Conservation (phyloP, 2,113 vertebrate species). For the Benitochromis conjunctus region DNA sequence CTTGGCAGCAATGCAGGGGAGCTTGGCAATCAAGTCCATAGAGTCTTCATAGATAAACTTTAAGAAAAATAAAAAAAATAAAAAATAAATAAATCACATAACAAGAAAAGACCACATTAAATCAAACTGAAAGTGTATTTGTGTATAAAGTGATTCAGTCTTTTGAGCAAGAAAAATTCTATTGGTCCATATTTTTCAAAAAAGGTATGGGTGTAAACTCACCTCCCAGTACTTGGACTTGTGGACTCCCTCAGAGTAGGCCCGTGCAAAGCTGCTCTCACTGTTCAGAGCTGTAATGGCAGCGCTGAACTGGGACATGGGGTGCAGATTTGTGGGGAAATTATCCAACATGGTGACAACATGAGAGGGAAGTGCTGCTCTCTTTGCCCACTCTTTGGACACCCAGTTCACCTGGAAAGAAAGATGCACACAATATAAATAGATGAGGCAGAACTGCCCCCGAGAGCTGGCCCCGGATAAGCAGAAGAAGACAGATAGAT, state of each 20-base stretch:
- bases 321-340: slow-evolving; percentile 95
- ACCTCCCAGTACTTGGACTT: slow-evolving; percentile 98
- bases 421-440: not conserved
- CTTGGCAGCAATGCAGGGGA: slow-evolving; percentile 95
- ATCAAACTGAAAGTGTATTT: not conserved
- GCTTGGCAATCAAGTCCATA: slow-evolving; percentile 97
- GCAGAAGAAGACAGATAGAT: too few species aligned
- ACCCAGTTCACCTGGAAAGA: slow-evolving; percentile 84
- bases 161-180: not conserved
- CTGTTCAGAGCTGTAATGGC: slow-evolving; percentile 95
- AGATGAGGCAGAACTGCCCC: not conserved
- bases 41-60: slow-evolving; percentile 93
- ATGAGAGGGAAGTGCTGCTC: slow-evolving; percentile 92
- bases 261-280: slow-evolving; percentile 91
- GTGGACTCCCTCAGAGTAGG: slow-evolving; percentile 90
- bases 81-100: not conserved
- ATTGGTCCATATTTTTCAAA: not conserved
- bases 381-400: slow-evolving; percentile 93
- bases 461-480: too few species aligned
- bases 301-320: slow-evolving; percentile 97
- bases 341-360: slow-evolving; percentile 99
- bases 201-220: not conserved
- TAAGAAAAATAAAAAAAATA: too few species aligned
- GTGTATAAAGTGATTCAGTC: not conserved
- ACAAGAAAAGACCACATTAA: not conserved